These are phyloP conservation scores for Todiramphus chloris DNA, from an alignment of 2,113 vertebrate species.

Conservation along the genomic window DNA sequence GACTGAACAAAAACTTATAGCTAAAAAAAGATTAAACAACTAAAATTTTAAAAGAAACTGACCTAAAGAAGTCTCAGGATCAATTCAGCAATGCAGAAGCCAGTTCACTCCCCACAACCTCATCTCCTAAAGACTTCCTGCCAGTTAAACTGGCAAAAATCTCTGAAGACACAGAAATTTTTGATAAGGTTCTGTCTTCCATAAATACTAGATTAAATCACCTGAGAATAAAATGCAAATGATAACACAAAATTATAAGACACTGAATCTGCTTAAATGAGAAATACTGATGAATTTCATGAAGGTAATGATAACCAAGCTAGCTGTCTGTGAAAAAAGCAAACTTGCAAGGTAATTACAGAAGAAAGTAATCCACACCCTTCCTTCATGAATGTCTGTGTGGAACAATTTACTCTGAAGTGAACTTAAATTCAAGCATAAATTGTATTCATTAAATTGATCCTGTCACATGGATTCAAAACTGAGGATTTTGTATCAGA, in stretches of 20 bases:
- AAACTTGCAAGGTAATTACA: not conserved
- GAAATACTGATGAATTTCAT: not conserved
- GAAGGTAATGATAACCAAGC: not conserved
- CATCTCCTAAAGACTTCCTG: not conserved
- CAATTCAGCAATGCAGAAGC: not conserved
- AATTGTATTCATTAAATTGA: not conserved
- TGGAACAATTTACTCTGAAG: not conserved
- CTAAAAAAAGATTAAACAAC: not conserved
- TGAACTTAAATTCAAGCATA: not conserved
- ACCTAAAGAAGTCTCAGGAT: not conserved
- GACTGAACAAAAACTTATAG: not conserved
- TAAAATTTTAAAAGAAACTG: not conserved
- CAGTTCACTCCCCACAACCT: not conserved
- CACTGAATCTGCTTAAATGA: not conserved
- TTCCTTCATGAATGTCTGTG: not conserved
- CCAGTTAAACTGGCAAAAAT: not conserved
- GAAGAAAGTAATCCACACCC: not conserved
- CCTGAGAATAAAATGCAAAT: not conserved
- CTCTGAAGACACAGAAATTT: not conserved
- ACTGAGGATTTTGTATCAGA: not conserved
- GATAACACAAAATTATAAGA: not conserved
- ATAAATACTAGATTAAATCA: not conserved
- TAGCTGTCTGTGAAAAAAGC: not conserved
- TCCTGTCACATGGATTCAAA: not conserved
- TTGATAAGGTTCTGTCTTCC: not conserved